These are phyloP conservation scores for Salvelinus sp. DNA, from an alignment of 2,113 vertebrate species.

Conservation along the genomic window DNA sequence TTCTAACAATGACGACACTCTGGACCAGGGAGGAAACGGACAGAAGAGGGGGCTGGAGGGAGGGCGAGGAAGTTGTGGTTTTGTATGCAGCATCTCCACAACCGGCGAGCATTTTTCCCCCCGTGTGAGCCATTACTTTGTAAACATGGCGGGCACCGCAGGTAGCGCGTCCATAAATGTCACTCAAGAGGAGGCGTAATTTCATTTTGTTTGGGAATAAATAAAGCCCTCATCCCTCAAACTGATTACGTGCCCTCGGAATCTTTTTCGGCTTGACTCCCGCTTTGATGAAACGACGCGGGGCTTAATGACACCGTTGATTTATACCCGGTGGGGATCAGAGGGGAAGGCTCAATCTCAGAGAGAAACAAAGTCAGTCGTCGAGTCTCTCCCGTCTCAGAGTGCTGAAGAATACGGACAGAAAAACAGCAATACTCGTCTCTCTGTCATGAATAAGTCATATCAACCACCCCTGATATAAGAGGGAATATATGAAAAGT, in stretches of 20 bases:
- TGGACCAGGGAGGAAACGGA: neutral
- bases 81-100: constrained; percentile 15
- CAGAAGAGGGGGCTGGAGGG: constrained; percentile 1
- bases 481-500: constrained; percentile 60
- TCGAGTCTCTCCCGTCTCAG: constrained; percentile 29
- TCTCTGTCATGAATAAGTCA: constrained; percentile 72
- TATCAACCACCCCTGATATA: constrained; percentile 66
- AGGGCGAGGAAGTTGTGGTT: constrained; percentile 9
- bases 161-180: constrained; percentile 54
- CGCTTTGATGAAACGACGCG: constrained; percentile 68
- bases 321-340: constrained; percentile 63
- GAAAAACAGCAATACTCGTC: constrained; percentile 60
- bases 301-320: constrained; percentile 68
- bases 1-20: neutral
- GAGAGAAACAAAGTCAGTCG: constrained; percentile 24
- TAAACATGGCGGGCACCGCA: constrained; percentile 59
- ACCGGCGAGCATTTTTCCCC: constrained; percentile 20
- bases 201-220: constrained; percentile 73
- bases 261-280: constrained; percentile 65
- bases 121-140: constrained; percentile 53
- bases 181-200: constrained; percentile 64
- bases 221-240: constrained; percentile 67
- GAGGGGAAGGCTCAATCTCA: constrained; percentile 42
- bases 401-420: constrained; percentile 55
- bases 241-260: constrained; percentile 63